Percentiles rank a stretch among this genome's conserved stretches.
Evolutionary conservation across 2,113 vertebrate genomes (phyloP).

Genomic region (Galemys pyrenaicus): DNA sequence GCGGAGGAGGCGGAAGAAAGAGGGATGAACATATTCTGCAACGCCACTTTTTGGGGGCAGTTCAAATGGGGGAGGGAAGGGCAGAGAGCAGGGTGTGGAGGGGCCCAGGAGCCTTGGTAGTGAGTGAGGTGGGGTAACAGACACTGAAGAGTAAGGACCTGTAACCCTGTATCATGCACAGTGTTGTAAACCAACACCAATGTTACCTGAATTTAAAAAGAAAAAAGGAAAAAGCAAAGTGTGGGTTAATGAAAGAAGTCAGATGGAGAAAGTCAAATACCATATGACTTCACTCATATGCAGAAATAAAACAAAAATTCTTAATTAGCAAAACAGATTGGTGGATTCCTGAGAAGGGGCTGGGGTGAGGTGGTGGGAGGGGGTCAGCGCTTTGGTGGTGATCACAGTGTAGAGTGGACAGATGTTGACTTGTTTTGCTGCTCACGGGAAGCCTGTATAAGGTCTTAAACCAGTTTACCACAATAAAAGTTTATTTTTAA

Average conservation of each 20-base stretch:
- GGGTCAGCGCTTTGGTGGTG: background rate
- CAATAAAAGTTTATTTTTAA: background rate
- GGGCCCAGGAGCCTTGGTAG: background rate
- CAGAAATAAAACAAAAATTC: background rate
- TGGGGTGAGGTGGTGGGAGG: background rate
- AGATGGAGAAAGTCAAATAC: background rate
- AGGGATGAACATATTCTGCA: too few species aligned
- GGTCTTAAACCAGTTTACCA: background rate
- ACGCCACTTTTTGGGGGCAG: too few species aligned
- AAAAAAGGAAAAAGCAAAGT: background rate
- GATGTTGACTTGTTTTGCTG: background rate
- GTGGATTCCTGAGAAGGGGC: background rate
- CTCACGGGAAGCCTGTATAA: background rate
- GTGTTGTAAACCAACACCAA: background rate
- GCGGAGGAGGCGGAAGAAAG: fast-evolving
- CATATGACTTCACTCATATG: background rate
- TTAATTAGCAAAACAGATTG: background rate
- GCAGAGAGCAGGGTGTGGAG: background rate
- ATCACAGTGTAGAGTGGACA: background rate
- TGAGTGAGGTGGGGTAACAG: too few species aligned
- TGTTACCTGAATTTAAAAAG: background rate
- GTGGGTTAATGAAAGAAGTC: background rate
- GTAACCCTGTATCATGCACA: too few species aligned
- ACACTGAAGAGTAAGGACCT: background rate
- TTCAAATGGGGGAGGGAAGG: background rate